Percentiles rank a stretch among this genome's conserved stretches.
Evolutionary conservation across 2,888 invertebrate genomes (phyloP).

Genomic region (Atethmia centrago): DNA sequence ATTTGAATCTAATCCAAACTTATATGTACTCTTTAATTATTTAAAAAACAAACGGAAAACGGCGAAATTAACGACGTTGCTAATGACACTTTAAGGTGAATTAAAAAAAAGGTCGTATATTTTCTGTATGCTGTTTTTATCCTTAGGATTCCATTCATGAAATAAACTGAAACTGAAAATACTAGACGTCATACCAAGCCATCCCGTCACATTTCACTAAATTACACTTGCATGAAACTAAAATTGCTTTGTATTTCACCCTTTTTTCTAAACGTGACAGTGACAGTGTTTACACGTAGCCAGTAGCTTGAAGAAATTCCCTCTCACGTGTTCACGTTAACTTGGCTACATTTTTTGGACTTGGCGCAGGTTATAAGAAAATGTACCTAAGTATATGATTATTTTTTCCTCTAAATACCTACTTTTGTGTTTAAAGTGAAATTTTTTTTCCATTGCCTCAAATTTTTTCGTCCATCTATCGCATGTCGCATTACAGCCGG

Average conservation of each 20-base stretch:
- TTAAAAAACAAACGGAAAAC: neutral
- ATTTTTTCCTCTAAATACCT: no score
- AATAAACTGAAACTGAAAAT: conserved; percentile 2
- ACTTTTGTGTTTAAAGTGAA: no score
- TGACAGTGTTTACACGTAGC: conserved; percentile 83
- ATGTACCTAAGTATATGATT: no score
- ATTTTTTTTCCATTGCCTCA: no score
- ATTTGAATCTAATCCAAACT: neutral
- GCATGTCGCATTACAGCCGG: no score
- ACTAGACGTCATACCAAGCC: conserved; percentile 23
- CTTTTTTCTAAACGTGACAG: conserved; percentile 81
- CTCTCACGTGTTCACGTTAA: conserved; percentile 80
- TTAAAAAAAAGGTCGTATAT: neutral
- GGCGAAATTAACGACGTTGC: no score
- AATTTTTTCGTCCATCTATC: no score
- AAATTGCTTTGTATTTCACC: conserved; percentile 81
- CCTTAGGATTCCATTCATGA: neutral
- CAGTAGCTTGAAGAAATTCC: conserved; percentile 81
- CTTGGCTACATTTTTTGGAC: conserved; percentile 72
- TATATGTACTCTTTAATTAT: neutral
- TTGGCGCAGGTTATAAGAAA: conserved; percentile 64
- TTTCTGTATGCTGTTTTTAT: neutral
- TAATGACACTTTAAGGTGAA: no score
- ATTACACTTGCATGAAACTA: conserved; percentile 76
- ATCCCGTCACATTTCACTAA: conserved; percentile 67